phyloP scores from a whole-genome alignment of 1,140 invertebrate genomes.

The Drosophila orosa region DNA sequence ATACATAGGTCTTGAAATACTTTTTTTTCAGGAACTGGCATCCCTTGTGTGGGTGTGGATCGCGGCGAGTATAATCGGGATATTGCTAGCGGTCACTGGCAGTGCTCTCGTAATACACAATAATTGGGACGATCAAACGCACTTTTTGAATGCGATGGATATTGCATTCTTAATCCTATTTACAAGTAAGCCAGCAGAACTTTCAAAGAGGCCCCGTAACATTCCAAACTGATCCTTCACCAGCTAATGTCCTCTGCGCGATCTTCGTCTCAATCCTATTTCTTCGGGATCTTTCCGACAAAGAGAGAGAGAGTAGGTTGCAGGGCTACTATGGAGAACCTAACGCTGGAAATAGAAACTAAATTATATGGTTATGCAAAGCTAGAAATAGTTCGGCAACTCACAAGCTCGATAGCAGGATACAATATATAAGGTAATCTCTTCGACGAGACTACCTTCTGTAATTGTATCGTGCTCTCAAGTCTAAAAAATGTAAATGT shows the following conservation, averaged over 20 bases:
- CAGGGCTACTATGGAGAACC: background rate
- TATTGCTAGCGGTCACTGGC: background rate
- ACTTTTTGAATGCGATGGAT: background rate
- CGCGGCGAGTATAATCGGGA: background rate
- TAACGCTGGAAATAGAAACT: background rate
- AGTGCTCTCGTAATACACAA: background rate
- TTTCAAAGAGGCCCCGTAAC: background rate
- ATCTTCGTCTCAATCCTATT: background rate
- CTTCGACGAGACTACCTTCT: no score
- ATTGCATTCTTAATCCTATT: background rate
- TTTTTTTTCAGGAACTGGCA: background rate
- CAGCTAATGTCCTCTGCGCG: background rate
- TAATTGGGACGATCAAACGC: accelerated
- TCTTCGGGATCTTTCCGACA: background rate
- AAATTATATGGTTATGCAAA: no score
- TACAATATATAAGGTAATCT: no score
- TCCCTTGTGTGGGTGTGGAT: background rate
- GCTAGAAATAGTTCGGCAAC: no score
- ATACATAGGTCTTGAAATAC: background rate
- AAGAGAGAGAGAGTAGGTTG: no score
- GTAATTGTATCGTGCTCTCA: no score
- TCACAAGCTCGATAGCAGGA: no score
- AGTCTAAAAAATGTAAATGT: no score
- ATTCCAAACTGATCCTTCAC: background rate
- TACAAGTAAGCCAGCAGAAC: background rate